phyloP scores from a whole-genome alignment of 2,113 vertebrate genomes.

The Hydrolagus affinis region DNA sequence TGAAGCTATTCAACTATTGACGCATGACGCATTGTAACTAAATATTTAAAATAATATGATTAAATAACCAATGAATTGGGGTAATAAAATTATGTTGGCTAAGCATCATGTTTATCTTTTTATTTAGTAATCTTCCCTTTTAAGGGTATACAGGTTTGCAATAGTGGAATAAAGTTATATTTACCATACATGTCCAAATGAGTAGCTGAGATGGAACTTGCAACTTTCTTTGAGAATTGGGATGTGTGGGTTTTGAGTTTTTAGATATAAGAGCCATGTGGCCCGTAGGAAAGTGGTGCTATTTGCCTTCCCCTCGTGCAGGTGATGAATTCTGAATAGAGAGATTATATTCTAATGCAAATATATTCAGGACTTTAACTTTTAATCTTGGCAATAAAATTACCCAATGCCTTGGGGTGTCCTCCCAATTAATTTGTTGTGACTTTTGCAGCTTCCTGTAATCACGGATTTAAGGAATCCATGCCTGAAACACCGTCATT shows the following conservation, averaged over 20 bases:
- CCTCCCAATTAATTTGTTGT: neutral
- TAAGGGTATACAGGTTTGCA: no score
- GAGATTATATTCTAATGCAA: neutral
- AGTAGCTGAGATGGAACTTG: no score
- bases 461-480: constrained; percentile 65
- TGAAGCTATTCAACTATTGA: no score
- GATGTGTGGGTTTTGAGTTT: neutral
- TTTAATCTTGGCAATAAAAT: neutral
- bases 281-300: neutral
- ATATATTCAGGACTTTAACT: neutral
- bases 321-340: neutral
- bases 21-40: no score
- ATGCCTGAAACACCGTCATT: constrained; percentile 62
- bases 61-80: no score
- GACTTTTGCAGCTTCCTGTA: constrained; percentile 57
- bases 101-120: no score
- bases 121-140: no score
- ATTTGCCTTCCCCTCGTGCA: neutral
- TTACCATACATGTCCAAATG: no score
- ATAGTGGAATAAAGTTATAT: no score
- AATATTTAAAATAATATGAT: no score
- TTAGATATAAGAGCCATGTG: neutral
- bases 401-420: neutral
- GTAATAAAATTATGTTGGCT: no score
- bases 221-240: no score